Base-by-base conservation (phyloP, 2,113 vertebrate species). In the Amphilophus citrinellus region DNA sequence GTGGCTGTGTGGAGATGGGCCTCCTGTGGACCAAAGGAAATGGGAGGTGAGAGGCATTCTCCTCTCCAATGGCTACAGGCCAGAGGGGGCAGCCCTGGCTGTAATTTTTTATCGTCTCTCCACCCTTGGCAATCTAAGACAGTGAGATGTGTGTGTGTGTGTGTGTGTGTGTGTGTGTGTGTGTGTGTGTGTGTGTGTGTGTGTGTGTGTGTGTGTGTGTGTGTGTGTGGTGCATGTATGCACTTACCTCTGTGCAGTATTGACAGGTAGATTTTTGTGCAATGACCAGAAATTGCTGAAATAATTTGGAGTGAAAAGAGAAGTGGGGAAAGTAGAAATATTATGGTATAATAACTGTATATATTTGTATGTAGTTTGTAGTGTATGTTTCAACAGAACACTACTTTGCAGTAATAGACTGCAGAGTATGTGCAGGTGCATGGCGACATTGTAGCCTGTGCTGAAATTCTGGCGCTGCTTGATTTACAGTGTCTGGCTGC, bases 21-120 rank as follows among this genome's bases (percentile, higher is more conserved):
- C 96, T 95, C 95, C 59, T 77, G 94, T 92, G 95, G 96, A 92
- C 93, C 83, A 80, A 59, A 87, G 91, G 94, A 94, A 94, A 92
- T 94, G 90, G 89, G 92, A 93, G 92, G 89, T 73, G 66, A 91
- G 88, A 89, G 89, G 79, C 92, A 84, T 91, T 88, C 82, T 91
- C 88, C 82, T 81, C 89, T 91, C 88, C 88, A 73, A 84, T 88
- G 91, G 87, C 80, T 85, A 82, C 61, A 89, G 90, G 82, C 90
- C 88, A 91, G 78, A 90, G 88, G 84, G 91, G 87, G 85, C 88
- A 91, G 83, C 66, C 68, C 80, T 57, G 68, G 58, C 81, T 82
- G 3, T 88, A 88, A 86, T 94, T 93, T 91, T 87, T 87, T 87
- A 86, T 88, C 75, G 60, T 85, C 63, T 78, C 37, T 76, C 63